phyloP scores from a whole-genome alignment of 1,140 invertebrate genomes.

The Drosophila ambigua region DNA sequence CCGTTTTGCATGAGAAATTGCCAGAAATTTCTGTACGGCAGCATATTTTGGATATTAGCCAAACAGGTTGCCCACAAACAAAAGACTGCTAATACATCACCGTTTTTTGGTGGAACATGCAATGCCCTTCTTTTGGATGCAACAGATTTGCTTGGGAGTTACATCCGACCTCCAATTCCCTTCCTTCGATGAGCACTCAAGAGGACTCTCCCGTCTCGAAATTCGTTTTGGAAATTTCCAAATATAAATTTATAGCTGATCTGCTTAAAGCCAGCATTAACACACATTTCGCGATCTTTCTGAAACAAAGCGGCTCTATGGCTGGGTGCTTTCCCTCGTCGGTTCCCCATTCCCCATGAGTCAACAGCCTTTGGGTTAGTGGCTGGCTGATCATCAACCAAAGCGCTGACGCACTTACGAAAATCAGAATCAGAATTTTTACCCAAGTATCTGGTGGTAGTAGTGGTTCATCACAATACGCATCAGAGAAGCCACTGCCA shows the following conservation, averaged over 20 bases:
- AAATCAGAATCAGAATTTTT: constrained; percentile 8
- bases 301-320: constrained; percentile 29
- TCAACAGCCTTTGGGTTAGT: constrained; percentile 25
- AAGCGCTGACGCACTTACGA: constrained; percentile 31
- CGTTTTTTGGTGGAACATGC: neutral
- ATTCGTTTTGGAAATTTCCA: too few relatives aligned
- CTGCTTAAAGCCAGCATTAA: too few relatives aligned
- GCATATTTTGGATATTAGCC: constrained; percentile 26
- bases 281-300: neutral
- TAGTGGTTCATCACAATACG: constrained; percentile 29
- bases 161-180: too few relatives aligned
- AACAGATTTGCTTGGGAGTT: too few relatives aligned
- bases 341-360: constrained; percentile 31
- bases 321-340: constrained; percentile 18
- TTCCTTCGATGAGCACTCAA: too few relatives aligned
- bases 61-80: constrained; percentile 37
- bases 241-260: too few relatives aligned
- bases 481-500: constrained; percentile 2
- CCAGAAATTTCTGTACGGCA: neutral
- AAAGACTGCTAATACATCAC: constrained; percentile 11
- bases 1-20: constrained; percentile 33
- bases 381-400: constrained; percentile 3
- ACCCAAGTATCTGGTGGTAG: neutral
- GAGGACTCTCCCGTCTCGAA: too few relatives aligned
- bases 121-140: constrained; percentile 9